Base-by-base conservation (phyloP, 1,140 invertebrate species). In the Lucilia cuprina region DNA sequence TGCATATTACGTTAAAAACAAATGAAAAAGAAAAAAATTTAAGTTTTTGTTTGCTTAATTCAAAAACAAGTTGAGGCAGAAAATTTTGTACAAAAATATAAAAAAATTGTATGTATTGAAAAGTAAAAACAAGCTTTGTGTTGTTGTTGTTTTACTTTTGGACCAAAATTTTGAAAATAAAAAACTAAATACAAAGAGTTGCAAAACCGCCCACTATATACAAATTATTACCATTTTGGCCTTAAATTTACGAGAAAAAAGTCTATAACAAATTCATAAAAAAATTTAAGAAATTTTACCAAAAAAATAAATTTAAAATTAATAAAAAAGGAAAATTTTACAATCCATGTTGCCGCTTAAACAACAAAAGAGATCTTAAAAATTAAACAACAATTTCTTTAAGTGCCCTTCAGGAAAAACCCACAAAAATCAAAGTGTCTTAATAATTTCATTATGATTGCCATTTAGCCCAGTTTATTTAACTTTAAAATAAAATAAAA, bases 191-290 rank as follows among this genome's bases (percentile, higher is more conserved):
- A 78, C 35, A 78, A 80, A 80, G 12, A 80, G 21, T 80, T 80
- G 77, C 77, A 80, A 80, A 80, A 80, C 77, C 77, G 17, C 77
- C 82, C 65, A 70, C 80, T 21, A 60, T 12, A 30, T 2, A 21
- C 14, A n/a, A 13, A 30, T 19, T 9, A 82, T 19, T 9, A 82
- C 10, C 4, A 82, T n/a, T 55, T 25, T 35, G 17, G 21, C 21
- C 21, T 83, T 19, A 83, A 30, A 82, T 19, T 60, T 34, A 82
- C 41, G 2, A 65, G 7, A 30, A 34, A n/a, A 65, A 74, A 74
- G n/a, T 4, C 17, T 65, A 82, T 30, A 65, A 34, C 19, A 55
- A 82, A 65, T 60, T 82, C n/a, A 12, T n/a, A 82, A 78, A 41
- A 78, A 78, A n/a, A 9, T 41, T n/a, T 2, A 78, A 47, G n/a